Base-by-base conservation (phyloP, 2,888 invertebrate genomes). In the Danaus chrysippus region DNA sequence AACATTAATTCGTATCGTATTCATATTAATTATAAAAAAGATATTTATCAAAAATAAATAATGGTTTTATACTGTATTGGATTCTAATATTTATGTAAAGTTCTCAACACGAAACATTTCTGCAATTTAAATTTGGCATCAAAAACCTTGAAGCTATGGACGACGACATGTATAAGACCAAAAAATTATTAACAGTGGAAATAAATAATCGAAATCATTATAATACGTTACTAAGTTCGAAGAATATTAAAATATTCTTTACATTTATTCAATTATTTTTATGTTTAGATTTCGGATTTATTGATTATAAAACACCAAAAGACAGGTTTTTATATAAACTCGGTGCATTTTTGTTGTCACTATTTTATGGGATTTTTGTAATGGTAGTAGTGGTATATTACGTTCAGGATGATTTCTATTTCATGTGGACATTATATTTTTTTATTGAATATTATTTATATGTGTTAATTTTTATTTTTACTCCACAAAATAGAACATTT, bases 191-290 rank as follows among this genome's bases (percentile, higher is more conserved):
- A 34, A 34, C 23, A 34, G 23, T 34, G 23, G 23, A 34, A 34
- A 34, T 34, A 34, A 34, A 34, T 34, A 5, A 34, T 6, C 23
- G 23, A 5, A 34, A 34, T 34, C 23, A 34, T 34, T 34, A 34
- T 34, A 34, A 34, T 3, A 34, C 23, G 23, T 6, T 34, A 6
- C 6, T 34, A 6, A 34, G 23, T 34, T 34, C 49, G 17, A 49
- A 49, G 10, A 49, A 49, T 11, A 49, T 49, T 15, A 49, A 49
- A 49, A 17, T 49, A 49, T 49, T 49, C 17, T 49, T 49, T 49
- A 49, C 3, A 5, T 17, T 49, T 17, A 49, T 49, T 17, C 49
- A 49, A 17, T 17, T 49, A 17, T 49, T 49, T 17, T 49, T 49
- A 17, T 49, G 49, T 49, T 11, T 49, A 1, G 49, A 49, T 17